Conservation (phyloP, 2,113 vertebrate species). For the Dendrocopos noguchii region DNA sequence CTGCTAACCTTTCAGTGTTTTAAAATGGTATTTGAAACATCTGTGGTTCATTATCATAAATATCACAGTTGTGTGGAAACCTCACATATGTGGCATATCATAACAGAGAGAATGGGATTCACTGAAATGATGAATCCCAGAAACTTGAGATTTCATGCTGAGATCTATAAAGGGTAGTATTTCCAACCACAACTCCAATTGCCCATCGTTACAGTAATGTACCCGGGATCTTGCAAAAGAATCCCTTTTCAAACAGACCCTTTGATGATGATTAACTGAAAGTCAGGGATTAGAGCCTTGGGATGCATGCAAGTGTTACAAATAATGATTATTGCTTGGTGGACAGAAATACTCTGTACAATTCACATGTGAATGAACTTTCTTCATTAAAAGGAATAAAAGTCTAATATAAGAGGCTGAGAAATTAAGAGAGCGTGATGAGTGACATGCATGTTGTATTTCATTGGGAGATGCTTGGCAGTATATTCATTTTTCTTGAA, state of each 20-base stretch:
- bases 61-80: constrained; percentile 55
- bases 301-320: background rate
- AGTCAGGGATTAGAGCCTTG: constrained; percentile 24
- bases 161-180: background rate
- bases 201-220: background rate
- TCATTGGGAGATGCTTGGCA: constrained; percentile 60
- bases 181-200: background rate
- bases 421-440: constrained; percentile 33
- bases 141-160: background rate
- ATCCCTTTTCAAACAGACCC: background rate
- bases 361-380: background rate
- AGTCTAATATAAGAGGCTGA: constrained; percentile 1
- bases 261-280: background rate
- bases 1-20: constrained; percentile 53
- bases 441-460: constrained; percentile 23
- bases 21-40: constrained; percentile 51
- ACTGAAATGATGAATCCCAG: background rate
- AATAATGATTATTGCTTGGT: background rate
- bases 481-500: constrained; percentile 23
- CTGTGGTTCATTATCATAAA: constrained; percentile 65
- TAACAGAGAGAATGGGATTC: background rate
- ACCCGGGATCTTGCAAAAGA: background rate
- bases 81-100: background rate
- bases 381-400: background rate
- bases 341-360: background rate